Base-by-base conservation (phyloP, 2,113 vertebrate species). In the Oreochromis spilurus region DNA sequence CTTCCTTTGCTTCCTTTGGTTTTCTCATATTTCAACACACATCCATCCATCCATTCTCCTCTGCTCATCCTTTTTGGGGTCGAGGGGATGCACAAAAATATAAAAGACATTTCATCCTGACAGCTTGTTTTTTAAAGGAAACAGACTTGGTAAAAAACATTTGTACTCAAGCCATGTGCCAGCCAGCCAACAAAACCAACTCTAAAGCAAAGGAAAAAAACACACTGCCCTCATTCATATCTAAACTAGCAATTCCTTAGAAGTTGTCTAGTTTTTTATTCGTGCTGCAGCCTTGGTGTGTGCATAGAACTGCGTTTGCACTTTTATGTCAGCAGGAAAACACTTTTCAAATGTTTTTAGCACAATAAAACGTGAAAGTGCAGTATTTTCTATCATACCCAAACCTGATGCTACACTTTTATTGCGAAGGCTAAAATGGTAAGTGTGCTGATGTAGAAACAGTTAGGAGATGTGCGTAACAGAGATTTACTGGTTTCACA, bases 301-400 rank as follows among this genome's bases (percentile, higher is more conserved):
- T 16, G 14, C n/a, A 9, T 12, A 24, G 7, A 43, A 26, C 29
- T 50, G 53, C 55, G 5, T 48, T 67, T 85, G 34, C 36, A 55
- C 40, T 79, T 45, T 36, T 10, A 21, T 89, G 57, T 84, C 84
- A 83, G 84, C 43, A 87, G 52, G 89, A 82, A 82, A 50, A 79
- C 57, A 88, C 31, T 86, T 57, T 45, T 53, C 67, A 54, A 45
- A 70, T 29, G 19, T 34, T 78, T 78, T 82, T 75, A 83, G 80
- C 54, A 75, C 77, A 45, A 85, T 57, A 26, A 24, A 70, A 24
- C 12, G 40, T 82, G 88, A 85, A 90, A 43, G 45, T 57, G 8
- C 24, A 85, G 81, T 90, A 82, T 85, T 81, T 52, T 45, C 45
- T 31, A 75, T 87, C 52, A 79, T 82, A 82, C 80, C 48, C 83